Evolutionary conservation across 2,888 invertebrate genomes (phyloP).

Genomic region (Cephalotes varians): DNA sequence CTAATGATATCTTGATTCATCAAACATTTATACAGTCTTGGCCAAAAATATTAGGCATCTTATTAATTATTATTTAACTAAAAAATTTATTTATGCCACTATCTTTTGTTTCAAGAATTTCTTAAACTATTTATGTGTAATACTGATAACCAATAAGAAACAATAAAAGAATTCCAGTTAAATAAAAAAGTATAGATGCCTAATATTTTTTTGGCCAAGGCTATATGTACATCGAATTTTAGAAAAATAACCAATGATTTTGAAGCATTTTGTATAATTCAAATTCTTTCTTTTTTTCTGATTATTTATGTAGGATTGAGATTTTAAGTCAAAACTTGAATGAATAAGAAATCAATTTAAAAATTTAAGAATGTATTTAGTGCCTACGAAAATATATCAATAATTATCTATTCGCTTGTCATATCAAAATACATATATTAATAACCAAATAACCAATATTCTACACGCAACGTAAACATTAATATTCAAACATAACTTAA

Average conservation of each 20-base stretch:
- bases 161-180: too few relatives aligned
- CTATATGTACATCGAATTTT: too few relatives aligned
- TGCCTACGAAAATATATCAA: not conserved
- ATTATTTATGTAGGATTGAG: too few relatives aligned
- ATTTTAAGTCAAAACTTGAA: not conserved
- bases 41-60: too few relatives aligned
- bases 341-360: not conserved
- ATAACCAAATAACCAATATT: slow-evolving; percentile 30
- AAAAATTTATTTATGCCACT: too few relatives aligned
- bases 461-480: not conserved
- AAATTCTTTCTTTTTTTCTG: not conserved
- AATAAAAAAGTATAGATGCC: too few relatives aligned
- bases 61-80: too few relatives aligned
- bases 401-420: slow-evolving; percentile 3
- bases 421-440: not conserved
- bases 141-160: too few relatives aligned
- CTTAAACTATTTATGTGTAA: too few relatives aligned
- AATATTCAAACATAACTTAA: not conserved
- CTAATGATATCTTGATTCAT: not conserved
- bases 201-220: too few relatives aligned
- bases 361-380: not conserved
- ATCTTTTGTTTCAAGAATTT: too few relatives aligned
- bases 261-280: not conserved
- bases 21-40: not conserved
- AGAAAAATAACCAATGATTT: not conserved